Evolutionary conservation across 2,888 invertebrate genomes (phyloP).

Genomic region (Andricus curvator): DNA sequence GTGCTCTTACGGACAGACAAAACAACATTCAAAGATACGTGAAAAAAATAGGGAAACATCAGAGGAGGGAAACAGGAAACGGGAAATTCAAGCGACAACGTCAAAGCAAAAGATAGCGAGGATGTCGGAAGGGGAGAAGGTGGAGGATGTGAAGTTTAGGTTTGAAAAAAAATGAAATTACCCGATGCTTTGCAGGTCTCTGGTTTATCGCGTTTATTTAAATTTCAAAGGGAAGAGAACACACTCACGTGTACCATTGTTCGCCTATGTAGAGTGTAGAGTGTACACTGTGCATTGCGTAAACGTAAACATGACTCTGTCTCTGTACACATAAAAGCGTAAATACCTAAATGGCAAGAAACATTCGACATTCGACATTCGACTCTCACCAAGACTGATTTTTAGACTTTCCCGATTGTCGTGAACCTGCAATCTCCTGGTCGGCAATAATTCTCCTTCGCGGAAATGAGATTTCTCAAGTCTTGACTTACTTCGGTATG

Average conservation of each 20-base stretch:
- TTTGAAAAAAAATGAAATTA: conserved; percentile 33
- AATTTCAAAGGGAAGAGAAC: conserved; percentile 22
- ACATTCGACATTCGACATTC: conserved; percentile 2
- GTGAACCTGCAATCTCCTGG: background rate
- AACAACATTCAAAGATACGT: conserved; percentile 23
- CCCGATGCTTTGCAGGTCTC: conserved; percentile 5
- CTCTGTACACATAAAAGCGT: conserved; percentile 17
- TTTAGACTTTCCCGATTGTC: conserved; percentile 38
- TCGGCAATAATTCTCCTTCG: conserved; percentile 16
- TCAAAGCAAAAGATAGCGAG: conserved; percentile 19
- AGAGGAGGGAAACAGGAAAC: background rate
- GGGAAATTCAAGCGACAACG: background rate
- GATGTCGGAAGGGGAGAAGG: background rate
- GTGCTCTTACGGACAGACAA: conserved; percentile 14
- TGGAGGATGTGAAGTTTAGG: conserved; percentile 11
- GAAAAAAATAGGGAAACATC: conserved; percentile 10
- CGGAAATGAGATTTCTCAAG: conserved; percentile 16
- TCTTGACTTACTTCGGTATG: background rate
- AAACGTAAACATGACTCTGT: conserved; percentile 12
- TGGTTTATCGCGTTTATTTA: conserved; percentile 30
- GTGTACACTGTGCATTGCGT: conserved; percentile 8
- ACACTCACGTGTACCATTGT: conserved; percentile 9
- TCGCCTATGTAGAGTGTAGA: background rate
- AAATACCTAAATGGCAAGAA: conserved; percentile 32
- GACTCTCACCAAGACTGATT: conserved; percentile 30